Evolutionary conservation across 1,140 invertebrate species (phyloP).

Genomic region (Zaprionus tsacasi): DNA sequence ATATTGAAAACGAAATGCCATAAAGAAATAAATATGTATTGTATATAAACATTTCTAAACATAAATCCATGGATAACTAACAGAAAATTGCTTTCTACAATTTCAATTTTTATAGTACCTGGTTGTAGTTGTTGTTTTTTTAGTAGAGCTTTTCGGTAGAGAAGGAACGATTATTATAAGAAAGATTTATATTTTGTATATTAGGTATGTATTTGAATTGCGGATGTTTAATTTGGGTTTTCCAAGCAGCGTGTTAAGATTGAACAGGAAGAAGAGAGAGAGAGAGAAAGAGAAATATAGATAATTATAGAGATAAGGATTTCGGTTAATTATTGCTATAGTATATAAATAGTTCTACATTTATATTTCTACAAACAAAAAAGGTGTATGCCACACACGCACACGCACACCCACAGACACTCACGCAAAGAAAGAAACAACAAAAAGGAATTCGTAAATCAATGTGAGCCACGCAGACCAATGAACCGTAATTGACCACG

Average conservation of each 20-base stretch:
- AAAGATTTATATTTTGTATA: conserved; percentile 41
- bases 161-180: conserved; percentile 44
- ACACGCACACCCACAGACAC: conserved; percentile 22
- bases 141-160: conserved; percentile 71
- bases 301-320: conserved; percentile 25
- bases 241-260: conserved; percentile 67
- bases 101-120: conserved; percentile 56
- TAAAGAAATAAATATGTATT: conserved; percentile 20
- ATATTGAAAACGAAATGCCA: conserved; percentile 26
- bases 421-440: conserved; percentile 2
- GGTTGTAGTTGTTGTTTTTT: conserved; percentile 80
- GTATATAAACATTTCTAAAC: conserved; percentile 1
- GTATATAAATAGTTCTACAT: conserved; percentile 15
- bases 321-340: conserved; percentile 26
- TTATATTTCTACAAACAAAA: conserved; percentile 21
- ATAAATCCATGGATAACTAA: conserved; percentile 17
- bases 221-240: conserved; percentile 48
- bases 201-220: conserved; percentile 50
- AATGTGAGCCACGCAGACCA: conserved; percentile 22
- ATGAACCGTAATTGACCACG: conserved; percentile 28
- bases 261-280: conserved; percentile 37
- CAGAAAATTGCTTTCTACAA: conserved; percentile 1
- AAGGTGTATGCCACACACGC: not conserved
- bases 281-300: conserved; percentile 47
- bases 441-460: not conserved